Evolutionary conservation across 2,888 invertebrate genomes (phyloP).

Genomic region (Ormia ochracea): DNA sequence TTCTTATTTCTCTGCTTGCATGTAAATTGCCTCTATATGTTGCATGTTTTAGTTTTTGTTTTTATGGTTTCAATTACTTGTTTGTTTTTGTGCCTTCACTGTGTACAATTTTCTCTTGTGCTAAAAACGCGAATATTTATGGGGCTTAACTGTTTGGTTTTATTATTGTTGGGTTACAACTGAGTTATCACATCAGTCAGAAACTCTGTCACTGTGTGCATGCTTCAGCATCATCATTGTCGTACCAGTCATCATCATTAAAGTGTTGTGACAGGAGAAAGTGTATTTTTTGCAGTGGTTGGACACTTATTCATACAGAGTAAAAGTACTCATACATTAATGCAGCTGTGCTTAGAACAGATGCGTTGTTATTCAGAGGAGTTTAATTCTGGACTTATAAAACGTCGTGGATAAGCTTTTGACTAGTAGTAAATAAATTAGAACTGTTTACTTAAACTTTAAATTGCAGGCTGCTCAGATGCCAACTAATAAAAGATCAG

Average conservation of each 20-base stretch:
- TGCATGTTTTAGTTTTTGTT: slow-evolving; percentile 39
- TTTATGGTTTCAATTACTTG: slow-evolving; percentile 12
- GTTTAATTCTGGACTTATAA: no score
- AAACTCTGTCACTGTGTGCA: slow-evolving; percentile 63
- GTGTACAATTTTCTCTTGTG: slow-evolving; percentile 51
- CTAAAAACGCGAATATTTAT: slow-evolving; percentile 65
- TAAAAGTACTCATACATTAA: not conserved
- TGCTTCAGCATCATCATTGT: slow-evolving; percentile 52
- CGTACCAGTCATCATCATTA: slow-evolving; percentile 46
- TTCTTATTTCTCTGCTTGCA: slow-evolving; percentile 43
- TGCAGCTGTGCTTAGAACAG: slow-evolving; percentile 48
- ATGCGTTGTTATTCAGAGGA: slow-evolving; percentile 53
- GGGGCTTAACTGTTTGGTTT: slow-evolving; percentile 39
- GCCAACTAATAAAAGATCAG: not conserved
- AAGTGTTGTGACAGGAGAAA: slow-evolving; percentile 55
- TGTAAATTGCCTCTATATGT: slow-evolving; percentile 49
- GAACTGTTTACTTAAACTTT: no score
- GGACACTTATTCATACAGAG: slow-evolving; percentile 29
- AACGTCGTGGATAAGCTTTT: no score
- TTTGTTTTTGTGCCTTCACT: not conserved
- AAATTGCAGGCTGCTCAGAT: not conserved
- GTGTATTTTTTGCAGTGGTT: slow-evolving; percentile 24
- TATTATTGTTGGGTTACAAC: slow-evolving; percentile 63
- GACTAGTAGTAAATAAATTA: no score
- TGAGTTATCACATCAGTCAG: slow-evolving; percentile 68